Evolutionary conservation across 2,888 invertebrate species (phyloP).

Genomic region (Byasa hedistus): DNA sequence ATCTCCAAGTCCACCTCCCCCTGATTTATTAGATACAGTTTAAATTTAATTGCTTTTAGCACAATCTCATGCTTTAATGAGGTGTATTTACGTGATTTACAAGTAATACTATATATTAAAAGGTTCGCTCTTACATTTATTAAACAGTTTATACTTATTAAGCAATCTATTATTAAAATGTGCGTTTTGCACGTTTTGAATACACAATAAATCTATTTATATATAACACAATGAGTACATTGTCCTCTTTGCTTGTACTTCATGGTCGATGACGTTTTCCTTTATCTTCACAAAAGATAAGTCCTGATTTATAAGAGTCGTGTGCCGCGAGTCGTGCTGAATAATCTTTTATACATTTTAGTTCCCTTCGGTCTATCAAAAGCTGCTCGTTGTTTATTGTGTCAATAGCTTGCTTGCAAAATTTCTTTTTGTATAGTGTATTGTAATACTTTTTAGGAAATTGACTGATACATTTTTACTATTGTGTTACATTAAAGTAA

Average conservation of each 20-base stretch:
- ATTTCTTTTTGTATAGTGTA: constrained; percentile 3
- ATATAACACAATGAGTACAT: neutral
- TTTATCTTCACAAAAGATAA: constrained; percentile 27
- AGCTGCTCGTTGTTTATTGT: constrained; percentile 21
- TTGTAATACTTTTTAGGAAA: no score
- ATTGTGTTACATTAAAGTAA: no score
- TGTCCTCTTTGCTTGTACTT: constrained; percentile 9
- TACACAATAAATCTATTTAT: no score
- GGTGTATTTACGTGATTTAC: constrained; percentile 6
- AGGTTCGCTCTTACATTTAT: no score
- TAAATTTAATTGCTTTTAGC: constrained; percentile 6
- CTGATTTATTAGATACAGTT: constrained; percentile 20
- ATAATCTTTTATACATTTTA: constrained; percentile 39
- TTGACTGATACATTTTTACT: no score
- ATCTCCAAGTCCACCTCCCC: neutral
- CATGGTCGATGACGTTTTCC: constrained; percentile 20
- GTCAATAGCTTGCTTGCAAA: constrained; percentile 11
- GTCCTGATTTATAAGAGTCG: constrained; percentile 28
- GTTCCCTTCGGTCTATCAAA: constrained; percentile 20
- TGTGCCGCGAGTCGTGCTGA: constrained; percentile 34
- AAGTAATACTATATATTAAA: neutral
- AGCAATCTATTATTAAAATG: no score
- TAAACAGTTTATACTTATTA: no score
- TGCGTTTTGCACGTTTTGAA: no score
- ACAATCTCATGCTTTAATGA: constrained; percentile 21